Evolutionary conservation across 2,888 invertebrate genomes (phyloP).

Genomic region (Patella pellucida): DNA sequence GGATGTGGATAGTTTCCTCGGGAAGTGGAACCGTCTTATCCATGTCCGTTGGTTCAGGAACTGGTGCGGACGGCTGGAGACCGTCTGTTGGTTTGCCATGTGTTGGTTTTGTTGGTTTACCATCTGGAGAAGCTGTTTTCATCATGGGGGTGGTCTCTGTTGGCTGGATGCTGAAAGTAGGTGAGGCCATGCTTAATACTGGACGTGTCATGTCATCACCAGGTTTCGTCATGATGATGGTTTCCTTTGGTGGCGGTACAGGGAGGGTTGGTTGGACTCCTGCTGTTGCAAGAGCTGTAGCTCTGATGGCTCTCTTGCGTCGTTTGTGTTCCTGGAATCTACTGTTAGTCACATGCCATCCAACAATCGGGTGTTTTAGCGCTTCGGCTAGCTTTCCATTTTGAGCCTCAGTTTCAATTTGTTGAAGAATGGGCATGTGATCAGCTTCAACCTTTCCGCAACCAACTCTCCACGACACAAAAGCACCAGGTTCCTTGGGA

Average conservation of each 20-base stretch:
- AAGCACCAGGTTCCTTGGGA: constrained; percentile 49
- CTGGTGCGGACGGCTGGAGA: constrained; percentile 29
- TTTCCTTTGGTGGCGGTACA: constrained; percentile 30
- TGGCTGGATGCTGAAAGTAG: constrained; percentile 55
- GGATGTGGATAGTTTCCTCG: constrained; percentile 75
- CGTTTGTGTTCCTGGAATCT: constrained; percentile 66
- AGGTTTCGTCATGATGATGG: constrained; percentile 39
- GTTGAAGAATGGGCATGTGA: constrained; percentile 78
- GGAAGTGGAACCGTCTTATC: constrained; percentile 52
- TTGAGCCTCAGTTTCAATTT: constrained; percentile 79
- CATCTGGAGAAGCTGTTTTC: constrained; percentile 33
- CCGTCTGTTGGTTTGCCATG: constrained; percentile 13
- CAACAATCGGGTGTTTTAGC: constrained; percentile 79
- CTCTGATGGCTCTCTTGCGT: constrained; percentile 62
- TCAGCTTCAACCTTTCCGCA: constrained; percentile 82
- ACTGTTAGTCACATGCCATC: constrained; percentile 79
- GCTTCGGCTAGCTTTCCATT: constrained; percentile 82
- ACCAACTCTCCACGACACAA: constrained; percentile 77
- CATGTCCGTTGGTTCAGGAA: constrained; percentile 13
- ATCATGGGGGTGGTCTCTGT: constrained; percentile 43
- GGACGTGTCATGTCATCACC: constrained; percentile 56
- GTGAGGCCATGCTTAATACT: constrained; percentile 70
- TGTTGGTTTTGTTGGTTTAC: constrained; percentile 2
- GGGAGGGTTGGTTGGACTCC: constrained; percentile 60
- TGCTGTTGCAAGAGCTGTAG: constrained; percentile 59